phyloP scores from a whole-genome alignment of 2,888 invertebrate genomes.

The Amitus sp. region DNA sequence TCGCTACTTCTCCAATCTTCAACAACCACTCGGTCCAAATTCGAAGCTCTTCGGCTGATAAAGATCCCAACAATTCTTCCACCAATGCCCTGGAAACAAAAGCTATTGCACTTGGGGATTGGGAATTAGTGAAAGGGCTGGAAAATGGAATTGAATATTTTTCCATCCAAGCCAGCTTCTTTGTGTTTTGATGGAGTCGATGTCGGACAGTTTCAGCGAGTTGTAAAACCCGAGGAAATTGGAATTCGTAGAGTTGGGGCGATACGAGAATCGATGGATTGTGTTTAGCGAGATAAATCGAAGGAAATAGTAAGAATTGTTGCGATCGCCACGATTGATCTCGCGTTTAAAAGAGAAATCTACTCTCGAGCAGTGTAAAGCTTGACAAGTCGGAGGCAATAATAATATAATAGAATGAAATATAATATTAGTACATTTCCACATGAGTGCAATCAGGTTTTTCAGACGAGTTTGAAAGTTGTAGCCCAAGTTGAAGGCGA shows the following conservation, averaged over 20 bases:
- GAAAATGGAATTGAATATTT: background rate
- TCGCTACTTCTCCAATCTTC: slow-evolving; percentile 48
- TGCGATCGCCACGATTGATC: slow-evolving; percentile 7
- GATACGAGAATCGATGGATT: background rate
- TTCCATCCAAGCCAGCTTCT: background rate
- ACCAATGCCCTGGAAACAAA: slow-evolving; percentile 32
- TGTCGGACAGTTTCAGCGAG: background rate
- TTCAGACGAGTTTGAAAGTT: too few species aligned
- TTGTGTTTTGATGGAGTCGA: background rate
- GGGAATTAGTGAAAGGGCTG: background rate
- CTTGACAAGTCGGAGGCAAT: background rate
- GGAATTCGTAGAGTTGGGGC: background rate
- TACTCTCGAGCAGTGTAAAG: background rate
- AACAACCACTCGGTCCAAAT: slow-evolving; percentile 53
- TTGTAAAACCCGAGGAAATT: background rate
- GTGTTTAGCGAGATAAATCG: background rate
- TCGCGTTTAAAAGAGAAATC: slow-evolving; percentile 4
- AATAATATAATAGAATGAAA: too few species aligned
- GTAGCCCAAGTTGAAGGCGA: too few species aligned
- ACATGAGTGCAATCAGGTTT: too few species aligned
- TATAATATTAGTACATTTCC: too few species aligned
- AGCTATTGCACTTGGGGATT: background rate
- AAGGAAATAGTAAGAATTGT: background rate
- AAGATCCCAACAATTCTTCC: slow-evolving; percentile 44
- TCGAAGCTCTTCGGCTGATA: slow-evolving; percentile 52